Evolutionary conservation across 1,140 invertebrate species (phyloP), one percentile per base, ranked within the genome.

Genomic region (Atta texana): DNA sequence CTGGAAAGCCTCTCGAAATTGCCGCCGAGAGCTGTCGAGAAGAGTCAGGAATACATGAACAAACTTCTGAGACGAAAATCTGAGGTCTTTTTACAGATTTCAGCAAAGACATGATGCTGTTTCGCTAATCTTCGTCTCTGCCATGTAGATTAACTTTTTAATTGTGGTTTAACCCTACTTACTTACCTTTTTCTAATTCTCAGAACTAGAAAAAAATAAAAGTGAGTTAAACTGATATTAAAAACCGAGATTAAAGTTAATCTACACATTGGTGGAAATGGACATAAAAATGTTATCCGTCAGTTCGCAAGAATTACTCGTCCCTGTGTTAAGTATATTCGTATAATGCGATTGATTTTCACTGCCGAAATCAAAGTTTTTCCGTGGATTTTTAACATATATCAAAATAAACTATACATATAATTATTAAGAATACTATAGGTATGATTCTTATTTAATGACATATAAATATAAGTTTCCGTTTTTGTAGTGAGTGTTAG

Each of bases 61-160:
- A 86, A 74, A 90, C 18, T 80, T 87, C 91, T 3, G 91, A 93
- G 31, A 92, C 91, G 1, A 92, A 92, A 68, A 89, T 92, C 59
- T 92, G 66, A 92, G 66, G n/a, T 10, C 3, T n/a, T 59, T 12
- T 5, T n/a, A 0, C 0, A 18, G 5, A 66, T 18, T 39, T 81
- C 3, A n/a, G 6, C 21, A 10, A 71, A 69, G 1, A 21, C n/a
- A 8, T 18, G 14, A 34, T 14, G 16, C 7, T 81, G 18, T 59
- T 14, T 69, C n/a, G 51, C 14, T 21, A 49, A 44, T 44, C 8
- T 44, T 44, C 39, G 39, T 44, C 39, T 44, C 10, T 44, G 39
- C 2, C 39, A 44, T 10, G 39, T 10, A 44, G 2, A 44, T 44
- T 10, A 44, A 44, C 2, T 44, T 44, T 44, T 44, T 44, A 44